Conservation (phyloP, 2,888 invertebrate species). For the Andrena bicolor region DNA sequence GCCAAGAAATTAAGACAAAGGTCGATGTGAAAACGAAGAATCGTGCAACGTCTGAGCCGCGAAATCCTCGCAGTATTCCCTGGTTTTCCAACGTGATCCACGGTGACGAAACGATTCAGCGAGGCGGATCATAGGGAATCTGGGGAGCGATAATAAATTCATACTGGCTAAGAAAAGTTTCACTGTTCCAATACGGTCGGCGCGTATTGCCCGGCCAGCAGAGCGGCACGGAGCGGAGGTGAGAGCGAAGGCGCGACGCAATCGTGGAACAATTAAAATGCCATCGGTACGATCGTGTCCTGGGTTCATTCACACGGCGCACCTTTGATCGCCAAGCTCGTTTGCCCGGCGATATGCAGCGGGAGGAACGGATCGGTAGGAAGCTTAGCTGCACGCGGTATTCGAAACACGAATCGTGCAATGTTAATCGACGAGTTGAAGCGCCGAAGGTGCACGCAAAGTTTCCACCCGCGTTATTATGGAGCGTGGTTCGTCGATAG, state of each 20-base stretch:
- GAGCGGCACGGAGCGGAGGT: slow-evolving; percentile 1
- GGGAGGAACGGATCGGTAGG: slow-evolving; percentile 1
- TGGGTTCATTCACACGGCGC: slow-evolving; percentile 43
- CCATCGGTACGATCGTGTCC: slow-evolving; percentile 37
- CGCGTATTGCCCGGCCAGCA: neutral
- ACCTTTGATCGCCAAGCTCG: slow-evolving; percentile 32
- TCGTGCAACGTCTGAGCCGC: neutral
- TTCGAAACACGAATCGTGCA: slow-evolving; percentile 1
- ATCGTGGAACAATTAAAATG: slow-evolving; percentile 61
- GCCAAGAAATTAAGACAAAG: neutral
- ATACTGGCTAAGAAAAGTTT: slow-evolving; percentile 33
- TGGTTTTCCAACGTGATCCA: neutral
- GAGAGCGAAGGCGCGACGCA: slow-evolving; percentile 41
- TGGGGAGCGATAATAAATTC: slow-evolving; percentile 15
- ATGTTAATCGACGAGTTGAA: neutral
- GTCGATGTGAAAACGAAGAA: no score
- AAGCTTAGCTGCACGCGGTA: neutral
- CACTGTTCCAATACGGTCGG: neutral
- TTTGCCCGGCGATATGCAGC: neutral
- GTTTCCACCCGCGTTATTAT: slow-evolving; percentile 10
- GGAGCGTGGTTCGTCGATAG: slow-evolving; percentile 13
- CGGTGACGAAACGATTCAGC: slow-evolving; percentile 6
- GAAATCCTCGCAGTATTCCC: neutral
- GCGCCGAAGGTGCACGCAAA: slow-evolving; percentile 3
- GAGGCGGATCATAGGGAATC: neutral